These are phyloP conservation scores for Parazoanthus atlanticus DNA, from an alignment of 92 coral and sea anemone genomes.

Conservation along the genomic window DNA sequence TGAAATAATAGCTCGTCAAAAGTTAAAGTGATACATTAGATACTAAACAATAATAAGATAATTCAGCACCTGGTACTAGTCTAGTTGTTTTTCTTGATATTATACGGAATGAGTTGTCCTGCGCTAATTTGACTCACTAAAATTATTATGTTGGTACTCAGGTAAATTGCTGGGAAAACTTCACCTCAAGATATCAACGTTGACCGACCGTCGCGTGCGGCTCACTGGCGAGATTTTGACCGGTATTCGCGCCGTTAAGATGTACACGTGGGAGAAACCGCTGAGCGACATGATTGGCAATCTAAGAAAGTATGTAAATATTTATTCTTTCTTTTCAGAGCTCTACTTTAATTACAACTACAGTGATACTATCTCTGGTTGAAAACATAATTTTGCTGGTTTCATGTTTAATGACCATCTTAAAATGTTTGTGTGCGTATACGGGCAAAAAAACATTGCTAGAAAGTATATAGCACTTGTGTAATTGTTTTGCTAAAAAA, in stretches of 20 bases:
- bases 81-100: no score
- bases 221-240: conserved; percentile 23
- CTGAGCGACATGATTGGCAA: conserved; percentile 33
- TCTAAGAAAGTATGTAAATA: conserved; percentile 15
- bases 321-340: not conserved
- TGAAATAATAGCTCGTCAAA: not conserved
- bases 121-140: not conserved
- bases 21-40: no score
- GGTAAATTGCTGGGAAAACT: conserved; percentile 36
- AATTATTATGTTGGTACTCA: not conserved
- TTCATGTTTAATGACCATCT: not conserved
- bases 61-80: no score
- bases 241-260: conserved; percentile 38
- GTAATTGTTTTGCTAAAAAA: no score
- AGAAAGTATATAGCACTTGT: no score
- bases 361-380: not conserved
- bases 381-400: not conserved
- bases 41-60: no score
- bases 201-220: conserved; percentile 38
- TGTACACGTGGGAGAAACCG: conserved; percentile 25
- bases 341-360: not conserved
- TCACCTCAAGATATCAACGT: conserved; percentile 23
- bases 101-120: no score
- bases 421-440: not conserved
- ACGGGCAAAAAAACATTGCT: no score